These are phyloP conservation scores for Scatophagus argus DNA, from an alignment of 2,113 vertebrate genomes.

Conservation along the genomic window DNA sequence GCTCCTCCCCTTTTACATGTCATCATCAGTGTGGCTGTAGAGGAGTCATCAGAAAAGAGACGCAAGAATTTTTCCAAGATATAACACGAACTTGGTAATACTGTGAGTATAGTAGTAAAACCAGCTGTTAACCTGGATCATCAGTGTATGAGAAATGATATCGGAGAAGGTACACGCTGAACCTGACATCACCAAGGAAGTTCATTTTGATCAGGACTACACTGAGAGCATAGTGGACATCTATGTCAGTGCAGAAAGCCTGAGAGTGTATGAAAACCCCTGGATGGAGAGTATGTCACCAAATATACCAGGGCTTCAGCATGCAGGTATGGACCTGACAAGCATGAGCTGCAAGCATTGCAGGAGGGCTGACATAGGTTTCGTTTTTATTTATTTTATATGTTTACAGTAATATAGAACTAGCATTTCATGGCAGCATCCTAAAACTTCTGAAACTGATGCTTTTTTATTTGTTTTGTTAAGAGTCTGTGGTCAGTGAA, in stretches of 20 bases:
- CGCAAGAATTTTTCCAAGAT: not conserved
- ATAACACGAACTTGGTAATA: not conserved
- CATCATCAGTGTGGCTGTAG: not conserved
- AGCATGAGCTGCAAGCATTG: not conserved
- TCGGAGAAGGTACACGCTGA: not conserved
- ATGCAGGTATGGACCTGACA: slow-evolving; percentile 41
- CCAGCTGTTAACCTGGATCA: not conserved
- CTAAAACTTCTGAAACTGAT: not conserved
- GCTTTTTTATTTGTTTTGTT: slow-evolving; percentile 13
- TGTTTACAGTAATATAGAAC: not conserved
- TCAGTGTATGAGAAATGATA: slow-evolving; percentile 11
- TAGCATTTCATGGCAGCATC: not conserved
- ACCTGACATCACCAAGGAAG: not conserved
- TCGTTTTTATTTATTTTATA: not conserved
- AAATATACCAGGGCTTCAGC: slow-evolving; percentile 7
- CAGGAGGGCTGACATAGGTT: no score
- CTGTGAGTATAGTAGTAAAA: not conserved
- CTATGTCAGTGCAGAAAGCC: slow-evolving; percentile 71
- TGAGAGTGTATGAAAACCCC: slow-evolving; percentile 58
- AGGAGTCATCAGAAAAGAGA: slow-evolving; percentile 7
- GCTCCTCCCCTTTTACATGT: slow-evolving; percentile 37
- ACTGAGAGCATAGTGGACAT: slow-evolving; percentile 57
- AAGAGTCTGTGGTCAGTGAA: slow-evolving; percentile 20
- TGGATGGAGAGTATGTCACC: slow-evolving; percentile 44
- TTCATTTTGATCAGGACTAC: slow-evolving; percentile 1